Conservation (phyloP, 2,888 invertebrate genomes). For the Venustoraphidia nigricollis region DNA sequence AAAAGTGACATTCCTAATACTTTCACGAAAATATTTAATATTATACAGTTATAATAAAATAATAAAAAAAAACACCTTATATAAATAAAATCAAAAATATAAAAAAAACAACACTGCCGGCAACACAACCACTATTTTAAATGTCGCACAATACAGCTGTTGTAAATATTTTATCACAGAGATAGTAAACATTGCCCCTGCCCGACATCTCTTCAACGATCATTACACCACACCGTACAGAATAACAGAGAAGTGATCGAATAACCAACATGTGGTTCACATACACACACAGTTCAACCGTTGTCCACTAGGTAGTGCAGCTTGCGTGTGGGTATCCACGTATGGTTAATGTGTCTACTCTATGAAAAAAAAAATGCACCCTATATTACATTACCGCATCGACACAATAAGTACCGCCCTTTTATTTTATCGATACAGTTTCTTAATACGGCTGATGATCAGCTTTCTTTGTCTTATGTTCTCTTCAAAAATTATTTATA, state of each 20-base stretch:
- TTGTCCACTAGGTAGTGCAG: no score
- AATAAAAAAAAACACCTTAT: no score
- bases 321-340: no score
- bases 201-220: constrained; percentile 15
- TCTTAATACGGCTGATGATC: constrained; percentile 18
- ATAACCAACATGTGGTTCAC: no score
- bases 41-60: no score
- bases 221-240: background rate
- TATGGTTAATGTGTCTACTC: no score
- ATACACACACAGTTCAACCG: no score
- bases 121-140: constrained; percentile 1
- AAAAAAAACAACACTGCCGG: background rate
- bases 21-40: background rate
- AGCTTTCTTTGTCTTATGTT: constrained; percentile 6
- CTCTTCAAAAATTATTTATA: constrained; percentile 13
- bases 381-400: no score
- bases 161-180: constrained; percentile 26
- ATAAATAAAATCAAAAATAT: no score
- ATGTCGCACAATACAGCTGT: constrained; percentile 26
- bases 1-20: background rate
- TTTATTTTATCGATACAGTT: background rate
- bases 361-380: no score
- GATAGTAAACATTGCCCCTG: constrained; percentile 28
- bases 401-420: no score
- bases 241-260: background rate